These are phyloP conservation scores for Solen grandis DNA, from an alignment of 1,140 invertebrate species.

Conservation along the genomic window DNA sequence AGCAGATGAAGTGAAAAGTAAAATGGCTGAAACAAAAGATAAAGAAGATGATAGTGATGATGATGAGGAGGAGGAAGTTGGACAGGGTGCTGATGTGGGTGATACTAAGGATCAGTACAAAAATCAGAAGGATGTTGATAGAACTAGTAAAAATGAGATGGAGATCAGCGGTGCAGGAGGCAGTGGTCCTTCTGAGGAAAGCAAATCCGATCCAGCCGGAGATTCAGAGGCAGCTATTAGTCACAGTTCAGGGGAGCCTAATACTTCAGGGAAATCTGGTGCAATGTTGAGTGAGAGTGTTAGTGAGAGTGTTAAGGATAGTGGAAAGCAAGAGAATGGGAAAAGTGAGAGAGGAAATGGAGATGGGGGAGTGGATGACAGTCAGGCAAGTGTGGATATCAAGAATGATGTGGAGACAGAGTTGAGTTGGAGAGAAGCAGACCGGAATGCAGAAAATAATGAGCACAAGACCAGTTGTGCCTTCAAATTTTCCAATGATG, in stretches of 20 bases:
- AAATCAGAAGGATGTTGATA: conserved; percentile 27
- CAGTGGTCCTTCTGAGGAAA: no score
- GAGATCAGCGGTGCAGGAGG: not conserved
- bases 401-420: conserved; percentile 63
- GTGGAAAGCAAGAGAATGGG: not conserved
- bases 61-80: conserved; percentile 62
- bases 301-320: not conserved
- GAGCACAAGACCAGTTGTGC: conserved; percentile 74
- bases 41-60: conserved; percentile 60
- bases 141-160: conserved; percentile 11
- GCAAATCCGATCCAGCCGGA: no score
- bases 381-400: conserved; percentile 9
- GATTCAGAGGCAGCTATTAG: no score
- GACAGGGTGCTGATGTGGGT: conserved; percentile 25
- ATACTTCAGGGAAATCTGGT: not conserved
- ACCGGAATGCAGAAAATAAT: conserved; percentile 42
- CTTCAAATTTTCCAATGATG: conserved; percentile 72
- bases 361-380: not conserved
- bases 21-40: conserved; percentile 37
- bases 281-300: conserved; percentile 7
- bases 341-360: conserved; percentile 19
- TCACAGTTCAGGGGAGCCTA: no score
- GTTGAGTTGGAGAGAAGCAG: conserved; percentile 65
- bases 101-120: conserved; percentile 8
- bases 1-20: conserved; percentile 44